phyloP scores from a whole-genome alignment of 2,888 invertebrate species.

The Luffia ferchaultella region DNA sequence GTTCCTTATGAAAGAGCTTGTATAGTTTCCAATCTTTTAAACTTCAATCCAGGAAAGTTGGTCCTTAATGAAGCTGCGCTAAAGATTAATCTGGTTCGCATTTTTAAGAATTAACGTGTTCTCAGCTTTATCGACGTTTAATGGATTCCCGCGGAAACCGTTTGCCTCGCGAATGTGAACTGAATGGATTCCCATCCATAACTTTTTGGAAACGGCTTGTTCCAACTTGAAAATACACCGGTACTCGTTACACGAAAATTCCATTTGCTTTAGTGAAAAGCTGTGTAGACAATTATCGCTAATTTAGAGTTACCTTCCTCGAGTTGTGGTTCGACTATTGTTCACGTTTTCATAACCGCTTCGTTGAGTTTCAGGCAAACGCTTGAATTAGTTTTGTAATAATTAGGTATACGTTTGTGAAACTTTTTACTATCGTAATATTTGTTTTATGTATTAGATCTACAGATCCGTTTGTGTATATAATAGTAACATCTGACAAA shows the following conservation, averaged over 20 bases:
- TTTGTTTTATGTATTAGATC: no score
- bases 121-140: neutral
- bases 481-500: no score
- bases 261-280: slow-evolving; percentile 8
- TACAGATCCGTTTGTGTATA: no score
- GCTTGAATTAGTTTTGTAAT: no score
- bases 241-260: slow-evolving; percentile 6
- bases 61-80: no score
- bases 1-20: no score
- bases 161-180: neutral
- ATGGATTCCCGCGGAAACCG: neutral
- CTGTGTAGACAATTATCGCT: slow-evolving; percentile 8
- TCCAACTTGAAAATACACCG: slow-evolving; percentile 4
- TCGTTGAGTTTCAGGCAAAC: no score
- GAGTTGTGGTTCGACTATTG: neutral
- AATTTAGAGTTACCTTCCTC: slow-evolving; percentile 1
- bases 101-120: neutral
- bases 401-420: no score
- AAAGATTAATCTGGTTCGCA: neutral
- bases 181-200: slow-evolving; percentile 7
- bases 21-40: no score
- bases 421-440: no score
- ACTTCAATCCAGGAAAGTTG: no score
- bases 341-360: neutral
- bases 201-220: slow-evolving; percentile 7